Base-by-base conservation (phyloP, 2,797 vertebrate genomes). In the Triplophysa bombifrons region DNA sequence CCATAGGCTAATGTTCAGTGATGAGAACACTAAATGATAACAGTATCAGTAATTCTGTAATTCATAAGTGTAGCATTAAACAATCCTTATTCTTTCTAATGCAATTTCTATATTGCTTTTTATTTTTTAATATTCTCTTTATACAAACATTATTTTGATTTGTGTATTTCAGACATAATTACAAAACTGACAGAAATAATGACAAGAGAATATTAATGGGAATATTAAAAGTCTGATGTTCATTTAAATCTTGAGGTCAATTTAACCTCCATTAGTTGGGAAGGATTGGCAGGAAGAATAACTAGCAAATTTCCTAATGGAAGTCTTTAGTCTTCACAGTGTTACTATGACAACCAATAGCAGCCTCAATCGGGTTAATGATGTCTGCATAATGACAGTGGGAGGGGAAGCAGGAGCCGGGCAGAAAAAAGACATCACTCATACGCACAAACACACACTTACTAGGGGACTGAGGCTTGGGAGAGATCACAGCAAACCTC, bases 381-480 rank as follows among this genome's bases (percentile, higher is more conserved):
- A 83, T 69, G 74, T 34, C 78, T 71, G 30, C 27, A 20, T 58
- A 60, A 82, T 82, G 63, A 61, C 16, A 65, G 80, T 71, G 67
- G 55, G 72, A 61, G 82, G 66, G 30, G 73, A 25, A 22, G 7
- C 16, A 41, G 53, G 3, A 65, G 14, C 50, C 55, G 81, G 85
- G 87, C 44, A 41, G 19, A 72, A 20, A 27, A 67, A 61, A 63
- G 8, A 76, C 22, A 78, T 74, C 51, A 80, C 65, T 64, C 46
- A 58, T 20, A 74, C 20, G 19, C 48, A 88, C 92, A 63, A 46
- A 64, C 20, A 74, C 17, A 19, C 48, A 88, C 92, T 90, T 94
- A 98, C 97, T 94, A 88, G 95, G 96, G 8, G 97, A 97, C 68
- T 97, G 95, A 51, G 93, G 92, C 68, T 97, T 99, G 73, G 94